Conservation (phyloP, 37 sponge, comb jelly and placozoan species). For the Beroe ovata region DNA sequence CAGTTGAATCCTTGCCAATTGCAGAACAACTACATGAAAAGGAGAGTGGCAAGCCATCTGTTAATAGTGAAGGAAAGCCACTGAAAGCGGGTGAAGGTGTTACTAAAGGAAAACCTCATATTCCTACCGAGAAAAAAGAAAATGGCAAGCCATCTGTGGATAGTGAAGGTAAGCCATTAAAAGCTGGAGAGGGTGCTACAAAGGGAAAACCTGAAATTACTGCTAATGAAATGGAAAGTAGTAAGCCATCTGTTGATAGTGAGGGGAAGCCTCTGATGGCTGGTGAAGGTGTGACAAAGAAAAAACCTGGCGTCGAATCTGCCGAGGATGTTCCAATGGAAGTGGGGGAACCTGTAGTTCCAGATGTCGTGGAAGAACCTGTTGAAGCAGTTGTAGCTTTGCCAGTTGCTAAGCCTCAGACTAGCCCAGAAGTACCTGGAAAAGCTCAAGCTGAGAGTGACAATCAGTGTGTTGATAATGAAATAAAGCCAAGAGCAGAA, state of each 20-base stretch:
- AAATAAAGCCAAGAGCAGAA: too few species aligned
- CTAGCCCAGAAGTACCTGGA: too few species aligned
- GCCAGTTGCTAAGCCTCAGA: too few species aligned
- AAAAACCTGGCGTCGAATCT: constrained; percentile 9
- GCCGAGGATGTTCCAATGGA: not conserved
- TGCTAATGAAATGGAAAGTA: too few species aligned
- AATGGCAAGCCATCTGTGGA: not conserved
- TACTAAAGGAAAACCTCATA: not conserved
- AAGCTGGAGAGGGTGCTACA: not conserved
- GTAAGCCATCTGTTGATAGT: not conserved
- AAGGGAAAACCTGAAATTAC: not conserved
- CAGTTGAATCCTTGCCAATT: not conserved
- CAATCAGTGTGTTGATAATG: too few species aligned
- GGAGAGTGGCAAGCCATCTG: not conserved
- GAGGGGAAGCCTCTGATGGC: not conserved
- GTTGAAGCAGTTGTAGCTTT: not conserved
- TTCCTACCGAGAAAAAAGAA: too few species aligned
- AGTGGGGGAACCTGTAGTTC: not conserved
- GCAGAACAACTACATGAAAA: not conserved
- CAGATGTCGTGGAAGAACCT: not conserved
- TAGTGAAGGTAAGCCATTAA: not conserved
- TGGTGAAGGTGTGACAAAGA: not conserved
- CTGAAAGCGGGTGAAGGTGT: not conserved
- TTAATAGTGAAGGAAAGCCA: not conserved
- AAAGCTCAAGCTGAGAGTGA: too few species aligned